Percentiles rank a stretch among this genome's conserved stretches.
Evolutionary conservation across 2,888 invertebrate genomes (phyloP).

Genomic region (Drosophila pseudotalamancana): DNA sequence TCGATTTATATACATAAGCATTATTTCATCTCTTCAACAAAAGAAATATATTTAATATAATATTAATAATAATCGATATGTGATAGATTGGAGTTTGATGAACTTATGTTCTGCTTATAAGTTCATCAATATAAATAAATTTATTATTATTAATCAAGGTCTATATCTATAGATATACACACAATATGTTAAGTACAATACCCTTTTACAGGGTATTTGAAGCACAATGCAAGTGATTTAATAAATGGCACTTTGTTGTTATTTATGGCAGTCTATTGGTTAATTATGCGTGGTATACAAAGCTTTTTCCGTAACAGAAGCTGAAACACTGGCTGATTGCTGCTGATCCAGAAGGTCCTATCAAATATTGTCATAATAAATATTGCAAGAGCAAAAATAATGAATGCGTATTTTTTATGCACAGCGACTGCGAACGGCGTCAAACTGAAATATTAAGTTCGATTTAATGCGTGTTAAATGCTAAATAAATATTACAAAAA

Average conservation of each 20-base stretch:
- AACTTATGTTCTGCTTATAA: too few species aligned
- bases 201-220: too few species aligned
- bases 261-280: slow-evolving; percentile 38
- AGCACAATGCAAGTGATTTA: slow-evolving; percentile 11
- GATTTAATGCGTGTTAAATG: slow-evolving; percentile 47
- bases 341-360: slow-evolving; percentile 25
- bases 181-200: too few species aligned
- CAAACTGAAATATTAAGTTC: slow-evolving; percentile 63
- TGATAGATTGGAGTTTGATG: too few species aligned
- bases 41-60: too few species aligned
- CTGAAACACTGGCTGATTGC: slow-evolving; percentile 12
- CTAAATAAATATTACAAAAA: slow-evolving; percentile 37
- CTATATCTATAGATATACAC: too few species aligned
- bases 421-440: not conserved
- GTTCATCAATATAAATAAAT: too few species aligned
- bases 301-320: not conserved
- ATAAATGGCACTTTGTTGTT: slow-evolving; percentile 12
- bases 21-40: too few species aligned
- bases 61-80: too few species aligned
- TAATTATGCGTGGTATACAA: slow-evolving; percentile 48
- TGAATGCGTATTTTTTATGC: slow-evolving; percentile 38
- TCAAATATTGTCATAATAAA: slow-evolving; percentile 70
- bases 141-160: too few species aligned
- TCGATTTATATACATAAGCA: too few species aligned
- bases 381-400: slow-evolving; percentile 55